Evolutionary conservation across 2,797 vertebrate genomes (phyloP), one percentile per base, ranked within the genome.

Genomic region (Gambusia yucatana): DNA sequence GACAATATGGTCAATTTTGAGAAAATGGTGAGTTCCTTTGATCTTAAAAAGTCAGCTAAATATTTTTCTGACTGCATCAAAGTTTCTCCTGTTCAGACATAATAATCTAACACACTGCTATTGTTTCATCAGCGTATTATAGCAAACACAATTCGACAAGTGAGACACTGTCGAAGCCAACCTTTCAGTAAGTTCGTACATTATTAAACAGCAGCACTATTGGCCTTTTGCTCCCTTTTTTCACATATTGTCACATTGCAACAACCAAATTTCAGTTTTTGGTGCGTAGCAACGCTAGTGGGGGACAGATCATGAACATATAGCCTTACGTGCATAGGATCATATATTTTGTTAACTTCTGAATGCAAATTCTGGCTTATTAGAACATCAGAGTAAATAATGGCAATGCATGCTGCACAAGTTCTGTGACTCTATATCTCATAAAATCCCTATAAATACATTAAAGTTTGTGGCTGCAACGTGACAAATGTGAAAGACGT

Each of bases 1-100:
- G 98, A 98, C 93, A 97, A 90, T 87, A 96, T 99, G 91, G 97
- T 99, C 89, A 99, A 99, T 95, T 99, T 99, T 89, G 98, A 99
- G 95, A 99, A 99, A 97, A 99, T 99, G 97, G 98, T 99, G 95
- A 55, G 97, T 96, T 80, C 82, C 55, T 86, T 17, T 89, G 7
- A 39, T 5, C 0, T 67, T 2, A 22, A 52, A 22, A 52, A 17
- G 43, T 17, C 22, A 30, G 55, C 13, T 72, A 1, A 28, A 75
- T 14, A 71, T 0, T 11, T 65, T 75, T 11, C 30, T 4, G 71
- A 0, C 22, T 81, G 69, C 11, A 9, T 28, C 44, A 36, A 6
- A 46, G 33, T 69, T 79, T 65, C 10, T 28, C 75, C 5, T 41
- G 0, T 6, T 50, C 25, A 43, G 6, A 44, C n/a, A 28, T 47